These are phyloP conservation scores for Syrphus vitripennis DNA, from an alignment of 2,888 invertebrate genomes.

Conservation along the genomic window DNA sequence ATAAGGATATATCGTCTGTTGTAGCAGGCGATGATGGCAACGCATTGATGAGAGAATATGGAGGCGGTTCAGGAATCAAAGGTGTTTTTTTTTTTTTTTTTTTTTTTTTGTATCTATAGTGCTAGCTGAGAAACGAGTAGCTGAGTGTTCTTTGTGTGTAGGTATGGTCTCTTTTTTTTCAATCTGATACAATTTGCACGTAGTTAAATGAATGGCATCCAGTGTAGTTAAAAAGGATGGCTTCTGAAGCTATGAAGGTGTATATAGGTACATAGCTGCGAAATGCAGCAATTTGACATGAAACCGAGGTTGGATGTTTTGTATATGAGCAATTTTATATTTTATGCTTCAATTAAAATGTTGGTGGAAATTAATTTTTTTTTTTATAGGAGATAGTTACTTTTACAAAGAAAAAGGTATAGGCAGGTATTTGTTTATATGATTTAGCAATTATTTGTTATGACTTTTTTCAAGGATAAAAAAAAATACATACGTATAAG, in stretches of 20 bases:
- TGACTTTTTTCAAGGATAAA: too few relatives aligned
- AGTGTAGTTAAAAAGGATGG: constrained; percentile 19
- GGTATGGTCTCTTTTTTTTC: not conserved
- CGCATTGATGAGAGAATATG: constrained; percentile 43
- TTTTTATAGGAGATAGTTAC: not conserved
- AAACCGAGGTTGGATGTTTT: constrained; percentile 38
- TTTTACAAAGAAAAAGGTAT: too few relatives aligned
- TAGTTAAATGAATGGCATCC: constrained; percentile 55
- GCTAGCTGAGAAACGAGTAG: not conserved
- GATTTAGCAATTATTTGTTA: too few relatives aligned
- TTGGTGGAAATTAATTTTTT: constrained; percentile 38
- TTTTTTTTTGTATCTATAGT: not conserved
- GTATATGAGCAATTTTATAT: constrained; percentile 27
- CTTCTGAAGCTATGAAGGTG: not conserved
- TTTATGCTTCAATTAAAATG: constrained; percentile 59
- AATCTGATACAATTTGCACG: constrained; percentile 58
- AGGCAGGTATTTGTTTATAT: too few relatives aligned
- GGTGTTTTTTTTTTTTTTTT: not conserved
- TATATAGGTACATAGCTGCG: not conserved
- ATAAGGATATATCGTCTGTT: constrained; percentile 14
- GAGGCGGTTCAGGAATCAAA: constrained; percentile 6
- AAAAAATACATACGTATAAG: too few relatives aligned
- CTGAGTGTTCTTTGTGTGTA: not conserved
- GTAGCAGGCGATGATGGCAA: constrained; percentile 31
- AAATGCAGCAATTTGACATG: constrained; percentile 28